Evolutionary conservation across 2,888 invertebrate species (phyloP), one percentile per base, ranked within the genome.

Genomic region (Hylaea fasciaria): DNA sequence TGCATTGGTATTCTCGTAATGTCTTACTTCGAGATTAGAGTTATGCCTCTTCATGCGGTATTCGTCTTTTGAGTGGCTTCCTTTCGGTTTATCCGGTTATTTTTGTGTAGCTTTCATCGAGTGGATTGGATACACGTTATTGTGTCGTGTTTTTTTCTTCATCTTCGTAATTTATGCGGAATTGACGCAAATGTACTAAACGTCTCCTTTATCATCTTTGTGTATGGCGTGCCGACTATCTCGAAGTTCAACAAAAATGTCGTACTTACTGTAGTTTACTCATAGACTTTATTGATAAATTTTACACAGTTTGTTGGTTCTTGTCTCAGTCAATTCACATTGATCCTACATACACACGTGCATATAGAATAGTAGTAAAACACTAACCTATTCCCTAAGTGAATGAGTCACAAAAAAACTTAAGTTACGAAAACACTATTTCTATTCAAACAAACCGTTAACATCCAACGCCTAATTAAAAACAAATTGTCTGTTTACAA

Each of bases 1-100:
- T 92, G 91, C 92, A 92, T 92, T 90, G 92, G 91, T 92, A 92
- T 92, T 89, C 91, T 83, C 81, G 88, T 92, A 91, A 92, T 92
- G 92, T 92, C 92, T 92, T 90, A 91, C 82, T 92, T 69, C 76
- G 83, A 90, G 90, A 91, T 91, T 91, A 91, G 85, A 91, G 85
- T 89, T 90, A 90, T 89, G 87, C 74, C 86, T 86, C 82, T 83
- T 78, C 81, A 54, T 57, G 43, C 54, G 70, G 69, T 66, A 71
- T 70, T 69, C 70, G 55, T 67, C 58, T 73, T 71, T 69, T 62
- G 54, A 63, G 53, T 64, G 57, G 55, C 45, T 62, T 55, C 50
- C 57, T 61, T 57, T 59, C 54, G 48, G 60, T 60, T 64, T 57
- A 49, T 61, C 60, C 49, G 37, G 41, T 46, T 55, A 57, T 46